Evolutionary conservation across 2,888 invertebrate genomes (phyloP), one percentile per base, ranked within the genome.

Genomic region (Drosophila demipolita): DNA sequence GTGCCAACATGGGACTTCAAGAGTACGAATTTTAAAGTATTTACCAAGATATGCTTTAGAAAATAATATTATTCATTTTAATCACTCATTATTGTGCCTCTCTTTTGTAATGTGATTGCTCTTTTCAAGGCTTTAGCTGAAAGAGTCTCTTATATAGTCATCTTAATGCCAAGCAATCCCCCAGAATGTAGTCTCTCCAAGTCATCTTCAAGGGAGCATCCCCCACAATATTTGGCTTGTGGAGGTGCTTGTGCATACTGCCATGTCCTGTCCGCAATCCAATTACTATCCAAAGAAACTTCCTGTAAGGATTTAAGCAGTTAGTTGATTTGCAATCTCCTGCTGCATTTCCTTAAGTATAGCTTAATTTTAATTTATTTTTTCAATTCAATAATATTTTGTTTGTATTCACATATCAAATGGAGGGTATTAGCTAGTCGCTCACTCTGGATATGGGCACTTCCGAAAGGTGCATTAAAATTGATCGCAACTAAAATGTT

Each of bases 401-500:
- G 3, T 3, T 17, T 6, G 2, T 6, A 23, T 26, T 36, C 17
- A 26, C 12, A 54, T 11, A 11, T 1, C 23, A 7, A 17, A 26
- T 45, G 5, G 38, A 55, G 55, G 32, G 49, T 55, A 50, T 50
- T 11, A 6, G 8, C 0, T 23, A 23, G 45, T 66, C 26, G 8
- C 7, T 32, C 32, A 32, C 11, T 8, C 20, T 36, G 1, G 11
- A 11, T 5, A 26, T 26, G 20, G 20, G 23, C 20, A 33, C 15
- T 35, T 35, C 9, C 20, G 20, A n/a, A 26, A 29, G 15, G 20
- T n/a, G 58, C 53, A 23, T 17, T 54, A 32, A 32, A 70, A 82
- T 73, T 73, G 71, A 77, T 77, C 53, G 71, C 69, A 59, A 78
- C 59, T 50, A 48, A 73, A 76, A 73, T 33, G 12, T 52, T 29